Conservation (phyloP, 2,888 invertebrate species). For the Hirtodrosophila cameraria region DNA sequence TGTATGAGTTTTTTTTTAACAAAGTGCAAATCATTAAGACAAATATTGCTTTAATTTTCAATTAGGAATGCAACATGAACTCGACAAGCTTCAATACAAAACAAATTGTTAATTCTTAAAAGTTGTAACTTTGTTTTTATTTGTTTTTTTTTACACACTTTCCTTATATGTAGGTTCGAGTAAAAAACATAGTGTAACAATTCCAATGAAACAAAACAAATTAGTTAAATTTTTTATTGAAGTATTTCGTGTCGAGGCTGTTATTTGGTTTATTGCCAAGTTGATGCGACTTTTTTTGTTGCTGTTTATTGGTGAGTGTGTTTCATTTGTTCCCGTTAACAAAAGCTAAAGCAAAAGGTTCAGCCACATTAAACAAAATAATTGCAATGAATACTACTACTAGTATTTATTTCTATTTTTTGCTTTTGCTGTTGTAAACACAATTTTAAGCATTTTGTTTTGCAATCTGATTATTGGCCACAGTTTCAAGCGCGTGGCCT, state of each 20-base stretch:
- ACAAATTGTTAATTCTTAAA: slow-evolving; percentile 10
- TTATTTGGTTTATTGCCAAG: slow-evolving; percentile 28
- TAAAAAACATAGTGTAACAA: neutral
- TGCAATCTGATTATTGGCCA: slow-evolving; percentile 27
- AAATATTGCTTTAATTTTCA: slow-evolving; percentile 34
- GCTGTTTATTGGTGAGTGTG: slow-evolving; percentile 15
- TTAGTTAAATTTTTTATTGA: neutral
- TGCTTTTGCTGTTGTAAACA: neutral
- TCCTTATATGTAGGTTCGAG: neutral
- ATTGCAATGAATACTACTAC: slow-evolving; percentile 45
- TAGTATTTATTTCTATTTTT: slow-evolving; percentile 1
- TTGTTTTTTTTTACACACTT: neutral
- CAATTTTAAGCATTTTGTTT: slow-evolving; percentile 5
- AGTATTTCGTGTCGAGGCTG: slow-evolving; percentile 24
- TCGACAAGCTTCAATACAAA: neutral
- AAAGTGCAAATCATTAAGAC: slow-evolving; percentile 25
- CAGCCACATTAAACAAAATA: slow-evolving; percentile 68
- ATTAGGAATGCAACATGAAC: slow-evolving; percentile 30
- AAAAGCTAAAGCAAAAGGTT: slow-evolving; percentile 52
- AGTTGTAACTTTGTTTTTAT: neutral
- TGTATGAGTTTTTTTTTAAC: slow-evolving; percentile 5
- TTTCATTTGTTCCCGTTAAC: slow-evolving; percentile 45
- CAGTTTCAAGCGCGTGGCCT: slow-evolving; percentile 17
- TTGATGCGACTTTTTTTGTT: neutral
- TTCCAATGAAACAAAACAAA: slow-evolving; percentile 1